Evolutionary conservation across 2,888 invertebrate genomes (phyloP).

Genomic region (Drosophila falleni): DNA sequence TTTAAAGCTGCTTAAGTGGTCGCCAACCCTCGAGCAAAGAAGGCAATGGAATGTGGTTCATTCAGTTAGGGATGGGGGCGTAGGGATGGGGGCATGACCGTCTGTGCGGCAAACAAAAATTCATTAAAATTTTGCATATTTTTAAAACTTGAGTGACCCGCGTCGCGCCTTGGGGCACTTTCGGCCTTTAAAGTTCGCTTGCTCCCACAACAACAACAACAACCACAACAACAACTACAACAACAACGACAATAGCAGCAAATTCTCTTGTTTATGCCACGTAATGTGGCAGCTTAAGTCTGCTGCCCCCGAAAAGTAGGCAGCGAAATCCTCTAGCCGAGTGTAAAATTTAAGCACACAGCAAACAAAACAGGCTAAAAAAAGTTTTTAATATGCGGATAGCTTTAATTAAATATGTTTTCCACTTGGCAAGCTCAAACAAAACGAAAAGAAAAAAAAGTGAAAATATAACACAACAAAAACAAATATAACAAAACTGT

Average conservation of each 20-base stretch:
- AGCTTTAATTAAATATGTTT: slow-evolving; percentile 81
- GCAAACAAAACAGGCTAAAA: slow-evolving; percentile 38
- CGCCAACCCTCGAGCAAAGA: slow-evolving; percentile 31
- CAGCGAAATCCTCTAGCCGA: slow-evolving; percentile 56
- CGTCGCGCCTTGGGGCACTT: slow-evolving; percentile 64
- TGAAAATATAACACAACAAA: slow-evolving; percentile 22
- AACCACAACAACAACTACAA: not conserved
- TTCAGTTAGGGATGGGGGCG: not conserved
- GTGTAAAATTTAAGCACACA: slow-evolving; percentile 70
- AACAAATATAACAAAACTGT: slow-evolving; percentile 40
- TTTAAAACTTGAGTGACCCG: slow-evolving; percentile 78
- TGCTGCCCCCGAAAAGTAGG: slow-evolving; percentile 55
- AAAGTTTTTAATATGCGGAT: slow-evolving; percentile 82
- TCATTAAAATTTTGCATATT: slow-evolving; percentile 82
- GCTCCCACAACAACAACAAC: slow-evolving; percentile 2
- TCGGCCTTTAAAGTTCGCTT: slow-evolving; percentile 24
- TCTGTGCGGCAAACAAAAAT: slow-evolving; percentile 62
- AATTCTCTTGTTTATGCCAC: slow-evolving; percentile 69
- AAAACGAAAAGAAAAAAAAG: slow-evolving; percentile 17
- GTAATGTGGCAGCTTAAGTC: slow-evolving; percentile 80
- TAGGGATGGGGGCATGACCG: not conserved
- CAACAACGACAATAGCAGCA: slow-evolving; percentile 11
- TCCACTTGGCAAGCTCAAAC: slow-evolving; percentile 73
- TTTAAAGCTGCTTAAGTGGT: slow-evolving; percentile 73
- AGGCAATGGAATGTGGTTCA: slow-evolving; percentile 33